A percentile compares a stretch with the other conserved stretches of the same genome.
phyloP scores from a whole-genome alignment of 1,140 invertebrate species.

The Zaprionus capensis region DNA sequence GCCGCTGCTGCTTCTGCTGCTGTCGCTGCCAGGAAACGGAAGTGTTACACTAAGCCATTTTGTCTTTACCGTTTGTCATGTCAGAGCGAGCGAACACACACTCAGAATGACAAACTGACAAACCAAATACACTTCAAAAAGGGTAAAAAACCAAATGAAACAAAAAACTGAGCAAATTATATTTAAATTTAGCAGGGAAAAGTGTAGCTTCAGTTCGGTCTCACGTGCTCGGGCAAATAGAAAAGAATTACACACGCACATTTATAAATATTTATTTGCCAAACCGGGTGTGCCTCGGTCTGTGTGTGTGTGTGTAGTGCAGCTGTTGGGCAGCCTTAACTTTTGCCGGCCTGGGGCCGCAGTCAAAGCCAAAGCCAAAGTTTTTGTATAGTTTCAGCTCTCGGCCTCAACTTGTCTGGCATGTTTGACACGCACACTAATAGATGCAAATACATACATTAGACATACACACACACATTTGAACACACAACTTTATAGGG shows the following conservation, averaged over 20 bases:
- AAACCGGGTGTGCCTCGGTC: conserved; percentile 2
- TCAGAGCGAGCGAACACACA: conserved; percentile 15
- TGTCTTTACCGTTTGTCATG: conserved; percentile 65
- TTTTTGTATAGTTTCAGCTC: conserved; percentile 69
- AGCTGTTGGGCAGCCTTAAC: conserved; percentile 54
- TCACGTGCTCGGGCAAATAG: conserved; percentile 28
- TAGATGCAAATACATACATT: conserved; percentile 69
- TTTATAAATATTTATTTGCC: conserved; percentile 58
- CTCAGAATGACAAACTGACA: conserved; percentile 12
- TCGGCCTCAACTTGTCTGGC: conserved; percentile 34
- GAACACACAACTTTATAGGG: conserved; percentile 37
- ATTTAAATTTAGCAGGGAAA: not conserved
- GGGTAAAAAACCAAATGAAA: not conserved
- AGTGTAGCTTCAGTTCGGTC: conserved; percentile 4
- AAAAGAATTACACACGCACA: conserved; percentile 52
- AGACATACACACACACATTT: conserved; percentile 16
- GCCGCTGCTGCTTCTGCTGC: not conserved
- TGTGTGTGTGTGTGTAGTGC: conserved; percentile 21
- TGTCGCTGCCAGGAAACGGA: conserved; percentile 60
- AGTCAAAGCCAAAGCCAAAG: conserved; percentile 59
- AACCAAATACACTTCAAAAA: conserved; percentile 30
- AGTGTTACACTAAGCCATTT: conserved; percentile 78
- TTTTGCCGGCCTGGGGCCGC: conserved; percentile 55
- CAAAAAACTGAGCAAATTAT: not conserved
- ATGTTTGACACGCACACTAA: conserved; percentile 60